Base-by-base conservation (phyloP, 2,797 vertebrate genomes). In the Eupleurogrammus muticus region DNA sequence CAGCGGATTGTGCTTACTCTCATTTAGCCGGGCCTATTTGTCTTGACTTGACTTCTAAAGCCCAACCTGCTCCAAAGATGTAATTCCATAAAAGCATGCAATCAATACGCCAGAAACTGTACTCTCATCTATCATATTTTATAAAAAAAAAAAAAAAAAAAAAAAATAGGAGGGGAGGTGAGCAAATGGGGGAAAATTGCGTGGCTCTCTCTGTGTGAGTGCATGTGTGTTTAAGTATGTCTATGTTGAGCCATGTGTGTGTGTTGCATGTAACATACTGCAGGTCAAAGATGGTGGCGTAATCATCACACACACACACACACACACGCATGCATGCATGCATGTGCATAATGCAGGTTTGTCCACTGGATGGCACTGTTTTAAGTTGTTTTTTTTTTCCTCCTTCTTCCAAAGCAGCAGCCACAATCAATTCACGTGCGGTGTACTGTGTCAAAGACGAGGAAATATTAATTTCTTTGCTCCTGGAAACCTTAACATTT, bases 1-100 rank as follows among this genome's bases (percentile, higher is more conserved):
- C 73, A 66, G 82, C 54, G 86, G 80, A 90, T 91, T 90, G 86
- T 90, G 91, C 90, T 91, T 92, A 92, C 88, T 91, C 87, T 92
- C 86, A 89, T 92, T 93, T 92, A 85, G 87, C 87, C 81, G 79
- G 82, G 83, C 79, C 92, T 87, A 93, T 94, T 93, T 91, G 89
- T 95, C 93, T 94, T 92, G 28, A 28, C 28, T 28, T 28, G 28
- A 89, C 82, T 59, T 85, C 77, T 84, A 77, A 92, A 86, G 81
- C 85, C 87, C 86, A 87, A 93, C 80, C 85, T 81, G 88, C 81
- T 88, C 84, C 90, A 88, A 93, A 92, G 90, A 95, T 94, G 93
- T 93, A 94, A 95, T 95, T 93, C 91, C 93, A 94, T 95, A 95
- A 94, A 94, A 94, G 93, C 94, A 89, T 92, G 81, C 90, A 94